Percentiles rank a stretch among this genome's conserved stretches.
phyloP scores from a whole-genome alignment of 2,113 vertebrate genomes.

The Clarias macrocephalus region DNA sequence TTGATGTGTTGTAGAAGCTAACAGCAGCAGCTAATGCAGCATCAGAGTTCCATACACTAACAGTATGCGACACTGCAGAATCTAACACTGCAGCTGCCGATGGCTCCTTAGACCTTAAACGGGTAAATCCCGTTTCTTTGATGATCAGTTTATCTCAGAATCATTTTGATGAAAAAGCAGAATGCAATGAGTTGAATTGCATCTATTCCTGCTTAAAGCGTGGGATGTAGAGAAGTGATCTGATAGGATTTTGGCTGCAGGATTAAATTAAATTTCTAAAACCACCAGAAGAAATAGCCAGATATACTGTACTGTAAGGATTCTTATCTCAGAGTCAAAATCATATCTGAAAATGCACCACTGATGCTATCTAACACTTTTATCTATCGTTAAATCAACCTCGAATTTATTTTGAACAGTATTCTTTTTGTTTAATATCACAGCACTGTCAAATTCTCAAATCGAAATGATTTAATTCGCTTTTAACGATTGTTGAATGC shows the following conservation, averaged over 20 bases:
- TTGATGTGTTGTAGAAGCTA: neutral
- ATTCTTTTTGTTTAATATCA: neutral
- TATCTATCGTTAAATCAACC: neutral
- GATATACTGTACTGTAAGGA: neutral
- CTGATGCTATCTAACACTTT: neutral
- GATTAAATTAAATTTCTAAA: conserved; percentile 6
- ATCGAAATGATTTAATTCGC: neutral
- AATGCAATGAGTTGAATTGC: neutral
- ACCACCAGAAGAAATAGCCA: neutral
- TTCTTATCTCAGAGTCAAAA: conserved; percentile 8
- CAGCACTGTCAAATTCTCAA: neutral
- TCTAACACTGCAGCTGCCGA: neutral
- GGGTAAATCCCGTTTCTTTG: neutral
- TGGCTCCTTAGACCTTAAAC: neutral
- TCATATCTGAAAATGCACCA: neutral
- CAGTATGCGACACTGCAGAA: neutral
- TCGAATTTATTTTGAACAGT: neutral
- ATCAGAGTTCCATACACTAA: neutral
- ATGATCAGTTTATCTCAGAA: conserved; percentile 14
- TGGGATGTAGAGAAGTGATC: conserved; percentile 3
- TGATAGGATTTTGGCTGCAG: conserved; percentile 20
- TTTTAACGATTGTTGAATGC: neutral
- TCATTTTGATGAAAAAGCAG: conserved; percentile 4
- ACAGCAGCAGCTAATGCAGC: neutral
- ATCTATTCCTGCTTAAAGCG: neutral